phyloP scores from a whole-genome alignment of 2,797 vertebrate species.

The Chrysocyon brachyurus region DNA sequence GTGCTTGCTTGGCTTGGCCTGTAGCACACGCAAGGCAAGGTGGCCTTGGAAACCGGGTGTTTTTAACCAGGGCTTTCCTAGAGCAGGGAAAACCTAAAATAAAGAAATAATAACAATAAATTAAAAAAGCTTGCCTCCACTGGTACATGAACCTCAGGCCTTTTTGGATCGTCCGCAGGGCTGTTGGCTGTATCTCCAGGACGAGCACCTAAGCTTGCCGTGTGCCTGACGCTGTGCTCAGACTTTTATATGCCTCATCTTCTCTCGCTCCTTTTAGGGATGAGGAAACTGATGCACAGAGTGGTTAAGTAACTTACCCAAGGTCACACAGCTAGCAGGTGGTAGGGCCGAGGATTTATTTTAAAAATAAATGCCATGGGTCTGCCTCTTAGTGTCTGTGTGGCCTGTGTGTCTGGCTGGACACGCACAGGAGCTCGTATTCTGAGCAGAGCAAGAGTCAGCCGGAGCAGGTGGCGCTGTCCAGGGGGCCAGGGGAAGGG shows the following conservation, averaged over 20 bases:
- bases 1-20: neutral
- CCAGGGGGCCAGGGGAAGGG: neutral
- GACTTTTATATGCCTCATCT: neutral
- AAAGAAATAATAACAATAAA: neutral
- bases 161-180: accelerated
- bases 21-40: accelerated
- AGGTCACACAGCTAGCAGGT: neutral
- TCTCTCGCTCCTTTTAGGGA: neutral
- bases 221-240: neutral
- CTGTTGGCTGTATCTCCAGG: neutral
- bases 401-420: neutral
- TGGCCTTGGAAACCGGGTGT: neutral
- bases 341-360: neutral
- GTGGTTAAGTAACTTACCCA: neutral
- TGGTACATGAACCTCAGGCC: accelerated
- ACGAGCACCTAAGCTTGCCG: neutral
- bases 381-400: neutral
- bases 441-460: neutral
- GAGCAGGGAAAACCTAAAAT: neutral
- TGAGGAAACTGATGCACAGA: neutral
- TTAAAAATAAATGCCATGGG: too few species aligned
- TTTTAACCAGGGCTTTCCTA: neutral
- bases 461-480: neutral
- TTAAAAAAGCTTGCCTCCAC: accelerated
- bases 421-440: neutral